phyloP scores from a whole-genome alignment of 2,113 vertebrate genomes.

The Corvus moneduloides region DNA sequence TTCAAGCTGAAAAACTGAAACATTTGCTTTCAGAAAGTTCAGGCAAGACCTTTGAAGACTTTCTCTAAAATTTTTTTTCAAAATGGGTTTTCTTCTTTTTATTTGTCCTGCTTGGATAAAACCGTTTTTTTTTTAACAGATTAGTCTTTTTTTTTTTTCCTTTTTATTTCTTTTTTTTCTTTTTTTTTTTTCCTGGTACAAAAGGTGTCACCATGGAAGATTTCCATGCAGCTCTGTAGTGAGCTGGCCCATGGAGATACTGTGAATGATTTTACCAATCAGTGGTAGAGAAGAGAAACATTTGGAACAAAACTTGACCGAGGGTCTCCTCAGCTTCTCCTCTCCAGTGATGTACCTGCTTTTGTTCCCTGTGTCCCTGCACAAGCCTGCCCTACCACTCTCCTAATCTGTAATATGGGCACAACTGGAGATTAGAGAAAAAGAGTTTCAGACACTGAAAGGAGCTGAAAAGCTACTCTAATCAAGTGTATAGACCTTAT shows the following conservation, averaged over 20 bases:
- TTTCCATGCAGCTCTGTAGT: background rate
- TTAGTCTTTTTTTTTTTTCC: accelerated
- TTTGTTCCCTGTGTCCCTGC: background rate
- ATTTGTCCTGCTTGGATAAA: background rate
- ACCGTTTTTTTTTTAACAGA: background rate
- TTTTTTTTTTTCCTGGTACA: background rate
- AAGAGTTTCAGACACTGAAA: background rate
- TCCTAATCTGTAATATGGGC: background rate
- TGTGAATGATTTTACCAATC: background rate
- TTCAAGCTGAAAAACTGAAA: background rate
- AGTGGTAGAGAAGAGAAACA: background rate
- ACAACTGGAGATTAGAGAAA: background rate
- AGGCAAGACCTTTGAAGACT: background rate
- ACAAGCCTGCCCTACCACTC: background rate
- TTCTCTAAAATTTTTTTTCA: background rate
- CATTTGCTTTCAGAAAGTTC: background rate
- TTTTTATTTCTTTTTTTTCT: background rate
- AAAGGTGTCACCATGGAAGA: background rate
- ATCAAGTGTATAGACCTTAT: background rate
- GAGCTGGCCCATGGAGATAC: background rate
- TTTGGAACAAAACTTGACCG: background rate
- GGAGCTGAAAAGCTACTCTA: background rate
- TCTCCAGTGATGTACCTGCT: background rate
- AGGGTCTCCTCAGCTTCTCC: background rate
- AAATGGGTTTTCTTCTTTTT: background rate